A percentile compares a stretch with the other conserved stretches of the same genome.
Conservation (phyloP, 2,113 vertebrate species). For the Boleophthalmus pectinirostris region DNA sequence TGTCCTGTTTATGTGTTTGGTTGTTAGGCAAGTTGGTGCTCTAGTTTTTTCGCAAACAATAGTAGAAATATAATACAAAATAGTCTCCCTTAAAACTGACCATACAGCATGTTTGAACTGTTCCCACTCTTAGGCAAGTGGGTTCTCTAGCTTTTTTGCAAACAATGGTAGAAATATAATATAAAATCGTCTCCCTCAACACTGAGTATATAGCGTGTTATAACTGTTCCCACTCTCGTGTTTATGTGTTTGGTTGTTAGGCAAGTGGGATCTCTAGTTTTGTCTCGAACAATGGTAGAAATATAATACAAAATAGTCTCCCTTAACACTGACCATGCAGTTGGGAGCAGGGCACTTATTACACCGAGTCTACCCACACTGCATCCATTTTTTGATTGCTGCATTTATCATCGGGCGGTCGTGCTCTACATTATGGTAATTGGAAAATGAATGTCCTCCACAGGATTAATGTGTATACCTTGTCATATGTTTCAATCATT, state of each 20-base stretch:
- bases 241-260: constrained; percentile 45
- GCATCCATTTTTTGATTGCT: constrained; percentile 77
- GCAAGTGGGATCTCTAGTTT: constrained; percentile 39
- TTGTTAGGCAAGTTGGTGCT: constrained; percentile 31
- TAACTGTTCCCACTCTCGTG: constrained; percentile 19
- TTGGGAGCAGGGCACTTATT: constrained; percentile 67
- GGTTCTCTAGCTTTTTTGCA: constrained; percentile 34
- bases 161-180: neutral
- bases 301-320: constrained; percentile 33
- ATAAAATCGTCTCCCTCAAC: too few species aligned
- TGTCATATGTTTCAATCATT: constrained; percentile 78
- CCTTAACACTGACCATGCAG: constrained; percentile 55
- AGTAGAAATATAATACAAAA: constrained; percentile 3
- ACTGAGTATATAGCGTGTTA: constrained; percentile 5
- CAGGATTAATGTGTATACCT: constrained; percentile 78
- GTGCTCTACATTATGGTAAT: constrained; percentile 78
- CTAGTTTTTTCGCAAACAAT: constrained; percentile 17
- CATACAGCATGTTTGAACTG: constrained; percentile 16
- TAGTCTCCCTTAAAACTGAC: constrained; percentile 56
- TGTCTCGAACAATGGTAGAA: neutral
- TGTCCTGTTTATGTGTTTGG: constrained; percentile 51
- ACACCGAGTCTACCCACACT: constrained; percentile 64
- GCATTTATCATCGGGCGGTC: constrained; percentile 74
- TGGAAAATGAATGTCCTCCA: constrained; percentile 77
- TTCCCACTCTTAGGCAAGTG: constrained; percentile 1